These are phyloP conservation scores for Euthynnus affinis DNA, from an alignment of 2,797 vertebrate species.

Conservation along the genomic window DNA sequence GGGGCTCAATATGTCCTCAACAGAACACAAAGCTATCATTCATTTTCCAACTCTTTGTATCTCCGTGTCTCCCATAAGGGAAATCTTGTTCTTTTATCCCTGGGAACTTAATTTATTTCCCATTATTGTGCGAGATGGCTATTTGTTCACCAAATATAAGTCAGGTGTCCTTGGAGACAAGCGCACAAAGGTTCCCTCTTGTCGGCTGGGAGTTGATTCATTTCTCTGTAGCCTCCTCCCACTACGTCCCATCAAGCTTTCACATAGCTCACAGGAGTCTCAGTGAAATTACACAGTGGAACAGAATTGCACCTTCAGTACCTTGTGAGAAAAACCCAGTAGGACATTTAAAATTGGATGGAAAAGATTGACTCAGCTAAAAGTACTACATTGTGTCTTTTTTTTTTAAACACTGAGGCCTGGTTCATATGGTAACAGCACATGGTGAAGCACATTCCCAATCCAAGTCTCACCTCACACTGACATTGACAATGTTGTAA, in stretches of 20 bases:
- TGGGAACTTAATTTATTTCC: conserved; percentile 70
- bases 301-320: conserved; percentile 39
- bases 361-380: conserved; percentile 41
- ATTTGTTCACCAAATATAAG: conserved; percentile 70
- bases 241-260: conserved; percentile 50
- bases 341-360: conserved; percentile 45
- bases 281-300: conserved; percentile 46
- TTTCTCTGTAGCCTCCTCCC: conserved; percentile 45
- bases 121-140: conserved; percentile 62
- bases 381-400: conserved; percentile 21
- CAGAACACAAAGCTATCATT: conserved; percentile 63
- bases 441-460: conserved; percentile 6
- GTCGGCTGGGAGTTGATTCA: conserved; percentile 65
- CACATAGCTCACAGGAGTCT: conserved; percentile 46
- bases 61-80: conserved; percentile 40
- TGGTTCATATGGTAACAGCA: conserved; percentile 25
- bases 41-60: conserved; percentile 59
- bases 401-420: conserved; percentile 13
- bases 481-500: neutral
- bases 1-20: conserved; percentile 32
- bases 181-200: conserved; percentile 65
- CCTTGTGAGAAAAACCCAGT: conserved; percentile 51
- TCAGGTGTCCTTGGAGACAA: conserved; percentile 73
- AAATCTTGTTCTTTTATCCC: conserved; percentile 54
- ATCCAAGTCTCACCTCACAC: neutral